phyloP scores from a whole-genome alignment of 92 coral and sea anemone genomes.

The Bergia puertoricense region DNA sequence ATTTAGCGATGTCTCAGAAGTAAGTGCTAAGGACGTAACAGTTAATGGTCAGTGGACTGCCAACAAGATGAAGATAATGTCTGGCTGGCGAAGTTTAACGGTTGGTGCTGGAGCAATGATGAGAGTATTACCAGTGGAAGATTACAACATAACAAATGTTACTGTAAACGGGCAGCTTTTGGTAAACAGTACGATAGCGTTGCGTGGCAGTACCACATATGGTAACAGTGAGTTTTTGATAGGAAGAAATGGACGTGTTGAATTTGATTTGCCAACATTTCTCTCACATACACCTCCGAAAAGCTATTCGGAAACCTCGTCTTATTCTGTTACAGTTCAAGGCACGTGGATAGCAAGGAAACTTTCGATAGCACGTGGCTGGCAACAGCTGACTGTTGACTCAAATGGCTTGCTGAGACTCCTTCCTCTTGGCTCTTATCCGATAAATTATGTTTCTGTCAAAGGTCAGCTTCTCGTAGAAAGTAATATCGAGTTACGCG shows the following conservation, averaged over 20 bases:
- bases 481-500: constrained; percentile 13
- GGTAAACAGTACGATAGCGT: constrained; percentile 26
- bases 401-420: background rate
- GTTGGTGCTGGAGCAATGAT: constrained; percentile 36
- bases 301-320: constrained; percentile 27
- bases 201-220: constrained; percentile 29
- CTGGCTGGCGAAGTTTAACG: constrained; percentile 46
- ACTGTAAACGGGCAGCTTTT: constrained; percentile 39
- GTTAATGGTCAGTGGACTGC: constrained; percentile 42
- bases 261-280: constrained; percentile 43
- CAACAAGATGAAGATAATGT: constrained; percentile 30
- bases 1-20: constrained; percentile 23
- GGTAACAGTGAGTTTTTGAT: constrained; percentile 47
- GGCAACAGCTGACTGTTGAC: constrained; percentile 8
- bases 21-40: constrained; percentile 27
- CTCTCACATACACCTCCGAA: constrained; percentile 8
- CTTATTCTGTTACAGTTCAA: constrained; percentile 25
- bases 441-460: constrained; percentile 4
- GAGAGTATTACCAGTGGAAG: constrained; percentile 20
- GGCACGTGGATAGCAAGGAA: constrained; percentile 34
- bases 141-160: constrained; percentile 20
- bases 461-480: constrained; percentile 33
- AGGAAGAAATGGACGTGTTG: constrained; percentile 54
- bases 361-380: constrained; percentile 17
- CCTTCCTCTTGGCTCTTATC: constrained; percentile 22